These are phyloP conservation scores for Etheostoma spectabile DNA, from an alignment of 2,113 vertebrate species.

Conservation along the genomic window DNA sequence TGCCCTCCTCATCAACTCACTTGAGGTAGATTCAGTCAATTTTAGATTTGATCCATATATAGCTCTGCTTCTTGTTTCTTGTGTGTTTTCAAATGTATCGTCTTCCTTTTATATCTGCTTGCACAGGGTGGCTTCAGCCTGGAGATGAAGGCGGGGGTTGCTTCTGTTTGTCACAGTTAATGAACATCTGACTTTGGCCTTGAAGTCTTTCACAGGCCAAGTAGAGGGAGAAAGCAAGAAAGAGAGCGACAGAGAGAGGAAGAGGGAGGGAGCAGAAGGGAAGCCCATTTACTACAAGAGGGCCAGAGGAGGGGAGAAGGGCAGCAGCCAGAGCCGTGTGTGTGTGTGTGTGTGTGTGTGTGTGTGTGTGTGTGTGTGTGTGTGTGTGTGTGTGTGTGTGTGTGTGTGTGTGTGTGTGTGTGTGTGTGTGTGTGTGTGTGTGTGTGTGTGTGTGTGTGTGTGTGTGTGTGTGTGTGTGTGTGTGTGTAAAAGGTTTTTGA, in stretches of 20 bases:
- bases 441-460: slow-evolving; percentile 26
- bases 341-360: slow-evolving; percentile 27
- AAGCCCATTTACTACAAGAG: slow-evolving; percentile 66
- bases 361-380: slow-evolving; percentile 30
- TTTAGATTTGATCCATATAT: not conserved
- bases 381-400: slow-evolving; percentile 32
- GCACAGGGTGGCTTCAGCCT: slow-evolving; percentile 34
- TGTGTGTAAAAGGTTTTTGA: slow-evolving; percentile 61
- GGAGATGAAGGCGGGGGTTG: not conserved
- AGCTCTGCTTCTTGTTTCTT: not conserved
- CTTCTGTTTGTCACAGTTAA: slow-evolving; percentile 75
- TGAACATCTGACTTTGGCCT: slow-evolving; percentile 81
- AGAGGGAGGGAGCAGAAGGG: slow-evolving; percentile 54
- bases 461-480: slow-evolving; percentile 27
- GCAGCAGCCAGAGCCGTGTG: slow-evolving; percentile 51
- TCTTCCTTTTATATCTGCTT: slow-evolving; percentile 38
- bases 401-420: slow-evolving; percentile 16
- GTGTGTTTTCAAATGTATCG: not conserved
- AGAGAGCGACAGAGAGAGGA: slow-evolving; percentile 2
- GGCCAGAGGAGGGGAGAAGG: slow-evolving; percentile 48
- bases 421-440: slow-evolving; percentile 30
- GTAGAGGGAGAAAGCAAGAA: slow-evolving; percentile 43
- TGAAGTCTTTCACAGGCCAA: slow-evolving; percentile 78
- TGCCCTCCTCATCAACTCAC: not conserved
- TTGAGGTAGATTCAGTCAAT: not conserved